A percentile compares a stretch with the other conserved stretches of the same genome.
Conservation (phyloP, 2,113 vertebrate genomes). For the Dendropsophus ebraccatus region DNA sequence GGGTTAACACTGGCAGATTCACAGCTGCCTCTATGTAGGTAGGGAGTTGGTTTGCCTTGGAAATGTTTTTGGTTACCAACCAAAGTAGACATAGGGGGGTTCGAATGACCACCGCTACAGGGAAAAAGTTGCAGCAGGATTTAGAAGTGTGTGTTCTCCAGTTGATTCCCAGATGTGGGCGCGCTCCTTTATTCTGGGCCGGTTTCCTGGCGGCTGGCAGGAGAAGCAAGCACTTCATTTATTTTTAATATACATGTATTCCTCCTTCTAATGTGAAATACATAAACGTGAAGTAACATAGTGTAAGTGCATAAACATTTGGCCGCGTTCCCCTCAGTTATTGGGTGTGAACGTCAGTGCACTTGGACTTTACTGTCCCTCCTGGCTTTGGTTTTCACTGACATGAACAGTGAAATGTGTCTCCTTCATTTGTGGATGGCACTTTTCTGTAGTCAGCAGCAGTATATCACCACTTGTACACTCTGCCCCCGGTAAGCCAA, state of each 20-base stretch:
- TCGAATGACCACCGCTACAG: slow-evolving; percentile 60
- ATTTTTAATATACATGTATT: slow-evolving; percentile 59
- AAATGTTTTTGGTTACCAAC: slow-evolving; percentile 58
- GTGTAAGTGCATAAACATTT: slow-evolving; percentile 36
- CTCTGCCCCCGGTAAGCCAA: not conserved
- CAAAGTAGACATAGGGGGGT: slow-evolving; percentile 49
- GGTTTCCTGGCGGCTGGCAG: slow-evolving; percentile 59
- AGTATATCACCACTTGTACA: not conserved
- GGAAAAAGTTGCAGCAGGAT: slow-evolving; percentile 50
- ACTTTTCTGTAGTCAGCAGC: slow-evolving; percentile 22
- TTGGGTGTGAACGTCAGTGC: slow-evolving; percentile 50
- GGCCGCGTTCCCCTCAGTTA: slow-evolving; percentile 51
- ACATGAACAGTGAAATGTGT: slow-evolving; percentile 6
- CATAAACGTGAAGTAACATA: slow-evolving; percentile 38
- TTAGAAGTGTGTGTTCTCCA: slow-evolving; percentile 60
- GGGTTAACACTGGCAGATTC: slow-evolving; percentile 22
- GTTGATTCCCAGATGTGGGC: slow-evolving; percentile 61
- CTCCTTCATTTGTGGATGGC: slow-evolving; percentile 32
- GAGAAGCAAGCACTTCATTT: slow-evolving; percentile 51
- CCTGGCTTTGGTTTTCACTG: slow-evolving; percentile 30
- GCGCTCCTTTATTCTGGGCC: slow-evolving; percentile 59
- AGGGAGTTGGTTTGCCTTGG: slow-evolving; percentile 48
- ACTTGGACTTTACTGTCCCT: slow-evolving; percentile 49
- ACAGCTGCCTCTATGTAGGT: not conserved
- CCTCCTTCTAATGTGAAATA: slow-evolving; percentile 52